Percentiles rank a stretch among this genome's conserved stretches.
These are phyloP conservation scores for Hemithea aestivaria DNA, from an alignment of 2,888 invertebrate species.

Conservation along the genomic window DNA sequence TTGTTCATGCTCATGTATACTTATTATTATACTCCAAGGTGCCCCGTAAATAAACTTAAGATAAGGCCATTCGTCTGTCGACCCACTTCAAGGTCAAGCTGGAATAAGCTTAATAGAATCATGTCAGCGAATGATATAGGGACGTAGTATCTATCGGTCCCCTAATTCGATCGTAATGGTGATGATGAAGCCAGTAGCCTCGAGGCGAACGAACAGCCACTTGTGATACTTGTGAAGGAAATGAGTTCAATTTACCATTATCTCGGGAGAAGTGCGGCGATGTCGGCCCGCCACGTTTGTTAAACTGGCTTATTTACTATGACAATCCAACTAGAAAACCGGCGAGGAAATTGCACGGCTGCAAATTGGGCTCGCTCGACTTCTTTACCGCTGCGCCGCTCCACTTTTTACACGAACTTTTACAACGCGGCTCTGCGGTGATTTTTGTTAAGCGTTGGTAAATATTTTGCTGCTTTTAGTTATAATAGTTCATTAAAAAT, in stretches of 20 bases:
- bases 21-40: too few species aligned
- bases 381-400: constrained; percentile 25
- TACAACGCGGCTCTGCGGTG: constrained; percentile 15
- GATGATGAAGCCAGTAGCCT: constrained; percentile 50
- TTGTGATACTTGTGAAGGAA: constrained; percentile 54
- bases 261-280: constrained; percentile 53
- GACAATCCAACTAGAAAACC: constrained; percentile 52
- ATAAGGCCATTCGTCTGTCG: constrained; percentile 8
- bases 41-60: constrained; percentile 24
- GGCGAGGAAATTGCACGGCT: constrained; percentile 47
- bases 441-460: constrained; percentile 11
- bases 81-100: constrained; percentile 17
- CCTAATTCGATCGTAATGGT: constrained; percentile 52
- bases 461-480: constrained; percentile 5
- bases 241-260: constrained; percentile 70
- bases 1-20: too few species aligned
- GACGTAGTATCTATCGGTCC: constrained; percentile 40
- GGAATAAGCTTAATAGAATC: constrained; percentile 32
- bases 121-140: constrained; percentile 37
- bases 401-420: constrained; percentile 34
- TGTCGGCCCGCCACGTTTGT: constrained; percentile 35
- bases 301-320: constrained; percentile 50
- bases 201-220: constrained; percentile 36
- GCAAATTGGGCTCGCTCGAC: constrained; percentile 42
- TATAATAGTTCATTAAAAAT: constrained; percentile 24